phyloP scores from a whole-genome alignment of 2,888 invertebrate species.

The Zaprionus lineosus region DNA sequence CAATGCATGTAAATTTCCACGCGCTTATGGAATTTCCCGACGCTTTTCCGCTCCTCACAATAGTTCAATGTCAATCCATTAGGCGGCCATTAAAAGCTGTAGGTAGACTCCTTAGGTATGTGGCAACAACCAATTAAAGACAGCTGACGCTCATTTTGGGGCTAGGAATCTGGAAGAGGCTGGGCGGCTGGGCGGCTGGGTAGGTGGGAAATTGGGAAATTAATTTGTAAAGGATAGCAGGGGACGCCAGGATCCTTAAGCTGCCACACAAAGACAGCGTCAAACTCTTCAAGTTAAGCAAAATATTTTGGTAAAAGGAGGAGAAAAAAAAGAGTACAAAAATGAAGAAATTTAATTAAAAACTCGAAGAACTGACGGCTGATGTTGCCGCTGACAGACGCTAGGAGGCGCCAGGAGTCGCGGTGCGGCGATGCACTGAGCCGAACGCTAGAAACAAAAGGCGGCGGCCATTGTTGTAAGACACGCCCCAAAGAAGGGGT shows the following conservation, averaged over 20 bases:
- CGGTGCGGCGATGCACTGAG: conserved; percentile 13
- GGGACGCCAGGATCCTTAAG: conserved; percentile 1
- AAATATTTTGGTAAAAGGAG: conserved; percentile 59
- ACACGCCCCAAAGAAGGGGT: conserved; percentile 10
- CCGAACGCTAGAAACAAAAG: conserved; percentile 42
- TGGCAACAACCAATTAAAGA: conserved; percentile 64
- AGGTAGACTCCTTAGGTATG: conserved; percentile 39
- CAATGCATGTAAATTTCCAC: too few relatives aligned
- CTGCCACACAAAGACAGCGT: conserved; percentile 17
- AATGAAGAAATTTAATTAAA: conserved; percentile 66
- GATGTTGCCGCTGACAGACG: conserved; percentile 36
- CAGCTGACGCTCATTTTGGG: conserved; percentile 63
- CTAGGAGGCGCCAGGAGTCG: conserved; percentile 53
- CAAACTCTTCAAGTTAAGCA: conserved; percentile 48
- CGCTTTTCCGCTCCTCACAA: conserved; percentile 10
- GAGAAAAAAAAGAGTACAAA: conserved; percentile 16
- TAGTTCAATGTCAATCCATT: conserved; percentile 41
- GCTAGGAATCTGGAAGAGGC: too few relatives aligned
- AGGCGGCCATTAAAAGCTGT: conserved; percentile 11
- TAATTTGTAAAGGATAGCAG: conserved; percentile 68
- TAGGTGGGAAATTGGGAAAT: conserved; percentile 52
- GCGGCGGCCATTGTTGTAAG: conserved; percentile 50
- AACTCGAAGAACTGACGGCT: conserved; percentile 41
- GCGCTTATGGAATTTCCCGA: too few relatives aligned
- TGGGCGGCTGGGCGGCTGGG: too few relatives aligned